Evolutionary conservation across 2,113 vertebrate species (phyloP), one percentile per base, ranked within the genome.

Genomic region (Myrmophylax atrothorax): DNA sequence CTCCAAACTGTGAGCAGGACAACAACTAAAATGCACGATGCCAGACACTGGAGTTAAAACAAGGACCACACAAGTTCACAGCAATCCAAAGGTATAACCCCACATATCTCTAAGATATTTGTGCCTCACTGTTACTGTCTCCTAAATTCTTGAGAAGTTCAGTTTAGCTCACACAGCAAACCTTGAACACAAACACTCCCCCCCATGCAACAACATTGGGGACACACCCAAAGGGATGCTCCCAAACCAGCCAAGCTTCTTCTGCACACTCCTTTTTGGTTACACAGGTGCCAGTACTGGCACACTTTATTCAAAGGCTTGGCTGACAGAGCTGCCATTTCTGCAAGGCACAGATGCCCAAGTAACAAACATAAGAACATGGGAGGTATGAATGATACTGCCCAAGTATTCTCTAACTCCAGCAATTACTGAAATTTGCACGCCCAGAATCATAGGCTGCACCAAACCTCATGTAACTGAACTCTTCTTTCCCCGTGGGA

Each of bases 261-360:
- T 35, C 6, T 14, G 29, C 26, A 31, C 0, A 0, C 17, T 33
- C 29, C 28, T 64, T 58, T 63, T 70, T 3, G 13, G 23, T 22
- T 40, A 59, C 22, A 3, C 20, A 2, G 2, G 11, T 37, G 31
- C 10, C 17, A 62, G 31, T 14, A 20, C 1, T 18, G 3, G 53
- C 29, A 18, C 23, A 42, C 53, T 35, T 14, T 69, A 64, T 26
- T 69, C 29, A 64, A 31, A 69, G 23, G 49, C 63, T 26, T 80
- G 55, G 35, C 76, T 86, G 38, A 38, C 58, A 37, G n/a, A 14
- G 4, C 12, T 3, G 35, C 18, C 9, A 20, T 24, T 67, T 44
- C 23, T 62, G 69, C 87, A 90, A 77, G 60, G 35, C 18, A 75
- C 5, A 70, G 60, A 78, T 18, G 10, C 62, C 60, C 24, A n/a